Evolutionary conservation across 2,113 vertebrate species (phyloP).

Genomic region (Aegithalos caudatus): DNA sequence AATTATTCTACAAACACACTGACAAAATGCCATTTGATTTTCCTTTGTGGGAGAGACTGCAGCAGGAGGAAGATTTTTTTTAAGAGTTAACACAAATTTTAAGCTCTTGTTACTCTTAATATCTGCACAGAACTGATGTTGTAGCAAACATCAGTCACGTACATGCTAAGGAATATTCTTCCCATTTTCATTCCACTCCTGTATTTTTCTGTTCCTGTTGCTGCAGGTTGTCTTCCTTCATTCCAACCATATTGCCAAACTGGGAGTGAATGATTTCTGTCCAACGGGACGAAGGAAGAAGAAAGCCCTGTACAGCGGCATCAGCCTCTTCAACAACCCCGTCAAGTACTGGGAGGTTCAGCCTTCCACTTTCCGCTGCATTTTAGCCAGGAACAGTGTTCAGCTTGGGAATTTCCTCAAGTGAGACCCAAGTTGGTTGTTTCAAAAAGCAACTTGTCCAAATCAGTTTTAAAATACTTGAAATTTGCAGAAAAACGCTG

Average conservation of each 20-base stretch:
- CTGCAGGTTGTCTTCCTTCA: constrained; percentile 92
- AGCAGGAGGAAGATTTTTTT: neutral
- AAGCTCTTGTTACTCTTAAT: neutral
- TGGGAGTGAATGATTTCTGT: constrained; percentile 95
- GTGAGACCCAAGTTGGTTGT: constrained; percentile 30
- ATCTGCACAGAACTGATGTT: neutral
- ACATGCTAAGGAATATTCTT: neutral
- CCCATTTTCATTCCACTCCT: neutral
- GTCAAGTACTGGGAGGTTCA: constrained; percentile 93
- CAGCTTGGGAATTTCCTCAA: constrained; percentile 91
- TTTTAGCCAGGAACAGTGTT: constrained; percentile 83
- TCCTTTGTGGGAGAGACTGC: neutral
- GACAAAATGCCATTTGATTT: neutral
- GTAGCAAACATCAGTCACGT: neutral
- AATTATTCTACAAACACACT: neutral
- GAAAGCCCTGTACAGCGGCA: constrained; percentile 88
- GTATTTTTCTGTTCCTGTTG: neutral
- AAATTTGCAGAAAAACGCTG: constrained; percentile 49
- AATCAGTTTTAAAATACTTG: constrained; percentile 69
- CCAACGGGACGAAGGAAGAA: constrained; percentile 76
- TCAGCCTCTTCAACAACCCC: constrained; percentile 94
- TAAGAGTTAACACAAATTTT: neutral
- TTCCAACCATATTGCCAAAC: constrained; percentile 85
- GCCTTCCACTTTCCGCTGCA: constrained; percentile 91
- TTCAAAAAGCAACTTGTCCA: neutral